Evolutionary conservation across 2,888 invertebrate genomes (phyloP), one percentile per base, ranked within the genome.

Genomic region (Trissolcus brochymenae): DNA sequence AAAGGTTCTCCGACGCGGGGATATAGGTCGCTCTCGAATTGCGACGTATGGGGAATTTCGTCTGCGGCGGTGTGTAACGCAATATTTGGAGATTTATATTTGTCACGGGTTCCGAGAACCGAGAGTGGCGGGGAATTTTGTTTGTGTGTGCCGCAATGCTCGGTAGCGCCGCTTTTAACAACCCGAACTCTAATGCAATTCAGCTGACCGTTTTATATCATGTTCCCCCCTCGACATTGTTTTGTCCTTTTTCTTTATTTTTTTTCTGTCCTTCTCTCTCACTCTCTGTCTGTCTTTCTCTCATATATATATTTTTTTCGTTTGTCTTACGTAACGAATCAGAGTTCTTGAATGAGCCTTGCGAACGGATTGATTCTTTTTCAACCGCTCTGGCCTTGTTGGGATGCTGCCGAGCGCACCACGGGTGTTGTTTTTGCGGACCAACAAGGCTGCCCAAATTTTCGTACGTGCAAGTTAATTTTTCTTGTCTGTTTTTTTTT

Each of bases 1-100:
- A 11, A 51, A 51, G 17, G 6, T 7, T 49, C 16, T 3, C 49
- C 49, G 49, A 14, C 49, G 49, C 16, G 17, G 29, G 41, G 46
- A 62, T 50, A 46, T 40, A 49, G 57, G 60, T 49, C 49, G 60
- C n/a, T 51, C 51, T 49, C 41, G 17, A 65, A 60, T 76, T 75
- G 50, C 57, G 53, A 53, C 35, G 21, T 59, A 59, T 51, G 17
- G 51, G 13, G 50, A 68, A 68, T 75, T 75, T 68, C 6, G 72
- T 72, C 72, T 72, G 72, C 35, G 65, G 59, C 66, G 50, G 40
- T 59, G 76, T 35, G 35, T 65, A 76, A 71, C 65, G 64, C 60
- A 70, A 68, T 59, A 76, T 68, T 56, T 50, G 54, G 76, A 75
- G 62, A 62, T 68, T 65, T 76, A 76, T 76, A 76, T 76, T 76